phyloP scores from a whole-genome alignment of 2,113 vertebrate genomes.

The Ciconia maguari region DNA sequence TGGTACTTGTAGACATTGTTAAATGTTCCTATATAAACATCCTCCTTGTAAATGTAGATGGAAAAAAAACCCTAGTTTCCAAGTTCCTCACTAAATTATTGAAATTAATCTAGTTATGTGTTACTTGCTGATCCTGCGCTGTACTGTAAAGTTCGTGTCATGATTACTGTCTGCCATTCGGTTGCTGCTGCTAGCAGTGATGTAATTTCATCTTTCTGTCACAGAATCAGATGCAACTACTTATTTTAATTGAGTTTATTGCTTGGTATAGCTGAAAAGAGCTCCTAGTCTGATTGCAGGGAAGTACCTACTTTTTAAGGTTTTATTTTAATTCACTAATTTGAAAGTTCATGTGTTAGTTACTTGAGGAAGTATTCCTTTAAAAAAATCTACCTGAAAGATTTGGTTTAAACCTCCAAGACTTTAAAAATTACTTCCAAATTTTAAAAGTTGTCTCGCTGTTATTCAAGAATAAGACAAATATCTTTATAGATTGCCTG shows the following conservation, averaged over 20 bases:
- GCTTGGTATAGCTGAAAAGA: neutral
- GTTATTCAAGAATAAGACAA: neutral
- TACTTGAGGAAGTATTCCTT: neutral
- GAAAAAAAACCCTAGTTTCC: neutral
- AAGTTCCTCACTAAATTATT: constrained; percentile 44
- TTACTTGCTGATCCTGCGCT: constrained; percentile 23
- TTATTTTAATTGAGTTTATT: constrained; percentile 48
- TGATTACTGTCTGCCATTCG: constrained; percentile 2
- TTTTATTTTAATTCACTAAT: neutral
- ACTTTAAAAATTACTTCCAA: neutral
- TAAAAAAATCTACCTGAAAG: neutral
- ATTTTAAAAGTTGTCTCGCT: neutral
- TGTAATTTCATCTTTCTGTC: constrained; percentile 56
- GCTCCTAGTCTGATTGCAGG: neutral
- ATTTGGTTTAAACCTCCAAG: neutral
- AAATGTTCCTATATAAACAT: neutral
- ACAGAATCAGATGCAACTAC: neutral
- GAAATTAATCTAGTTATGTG: constrained; percentile 26
- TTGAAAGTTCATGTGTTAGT: neutral
- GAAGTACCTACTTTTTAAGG: neutral
- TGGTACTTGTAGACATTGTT: neutral
- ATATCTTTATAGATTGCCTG: neutral
- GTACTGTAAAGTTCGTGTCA: neutral
- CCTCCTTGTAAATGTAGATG: neutral
- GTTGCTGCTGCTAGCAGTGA: neutral